These are phyloP conservation scores for Cladopsammia gracilis DNA, from an alignment of 64 coral and sea anemone genomes.

Conservation along the genomic window DNA sequence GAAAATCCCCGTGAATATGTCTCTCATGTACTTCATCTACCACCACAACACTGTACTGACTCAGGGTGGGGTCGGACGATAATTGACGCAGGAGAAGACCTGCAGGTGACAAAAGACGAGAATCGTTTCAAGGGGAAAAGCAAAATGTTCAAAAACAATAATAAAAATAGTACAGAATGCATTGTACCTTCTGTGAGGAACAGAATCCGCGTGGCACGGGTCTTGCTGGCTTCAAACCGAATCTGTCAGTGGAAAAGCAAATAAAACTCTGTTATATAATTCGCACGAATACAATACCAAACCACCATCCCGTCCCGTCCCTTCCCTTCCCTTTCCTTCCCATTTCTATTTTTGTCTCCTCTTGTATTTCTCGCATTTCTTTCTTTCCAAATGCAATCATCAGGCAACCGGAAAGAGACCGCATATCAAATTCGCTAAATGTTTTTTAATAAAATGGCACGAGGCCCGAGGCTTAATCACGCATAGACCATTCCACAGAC, in stretches of 20 bases:
- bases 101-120: background rate
- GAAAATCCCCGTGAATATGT: slow-evolving; percentile 97
- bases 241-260: slow-evolving; percentile 52
- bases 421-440: too few relatives aligned
- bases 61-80: slow-evolving; percentile 87
- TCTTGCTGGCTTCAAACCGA: slow-evolving; percentile 97
- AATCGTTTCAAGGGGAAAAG: background rate
- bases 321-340: background rate
- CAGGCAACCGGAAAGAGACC: too few relatives aligned
- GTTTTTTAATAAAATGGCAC: too few relatives aligned
- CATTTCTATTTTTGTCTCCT: too few relatives aligned
- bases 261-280: background rate
- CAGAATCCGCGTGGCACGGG: slow-evolving; percentile 89
- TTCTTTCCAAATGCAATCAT: too few relatives aligned
- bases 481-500: too few relatives aligned
- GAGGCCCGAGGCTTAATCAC: too few relatives aligned
- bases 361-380: too few relatives aligned
- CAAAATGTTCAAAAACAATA: background rate
- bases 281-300: too few relatives aligned
- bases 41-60: slow-evolving; percentile 91
- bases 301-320: too few relatives aligned
- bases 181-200: slow-evolving; percentile 97
- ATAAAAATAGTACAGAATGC: background rate
- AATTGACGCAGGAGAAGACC: slow-evolving; percentile 93
- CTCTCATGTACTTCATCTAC: slow-evolving; percentile 97